A percentile compares a stretch with the other conserved stretches of the same genome.
These are phyloP conservation scores for Sminthurinus aureus DNA, from an alignment of 2,888 invertebrate genomes.

Conservation along the genomic window DNA sequence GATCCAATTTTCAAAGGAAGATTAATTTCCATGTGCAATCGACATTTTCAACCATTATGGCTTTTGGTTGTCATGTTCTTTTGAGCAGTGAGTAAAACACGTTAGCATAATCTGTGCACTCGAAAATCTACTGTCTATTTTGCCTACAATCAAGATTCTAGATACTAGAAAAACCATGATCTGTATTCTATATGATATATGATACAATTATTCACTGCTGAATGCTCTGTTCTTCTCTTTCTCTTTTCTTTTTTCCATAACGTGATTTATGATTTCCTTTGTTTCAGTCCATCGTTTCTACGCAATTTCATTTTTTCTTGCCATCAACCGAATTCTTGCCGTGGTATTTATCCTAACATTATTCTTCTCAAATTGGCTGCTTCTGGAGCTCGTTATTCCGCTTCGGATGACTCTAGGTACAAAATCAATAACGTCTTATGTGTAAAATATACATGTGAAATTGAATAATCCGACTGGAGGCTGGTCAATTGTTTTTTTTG, in stretches of 20 bases:
- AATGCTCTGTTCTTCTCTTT: neutral
- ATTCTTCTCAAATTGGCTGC: constrained; percentile 39
- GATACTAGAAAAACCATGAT: too few species aligned
- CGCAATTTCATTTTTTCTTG: constrained; percentile 38
- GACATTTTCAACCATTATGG: constrained; percentile 24
- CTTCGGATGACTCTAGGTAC: constrained; percentile 34
- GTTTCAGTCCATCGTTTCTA: constrained; percentile 38
- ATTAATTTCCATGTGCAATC: constrained; percentile 35
- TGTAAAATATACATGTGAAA: neutral
- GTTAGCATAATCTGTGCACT: neutral
- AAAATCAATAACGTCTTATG: neutral
- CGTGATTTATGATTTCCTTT: too few species aligned
- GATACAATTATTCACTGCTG: neutral
- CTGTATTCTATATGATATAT: neutral
- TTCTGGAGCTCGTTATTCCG: constrained; percentile 27
- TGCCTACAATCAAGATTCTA: neutral
- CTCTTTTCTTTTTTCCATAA: too few species aligned
- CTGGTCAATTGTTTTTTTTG: neutral
- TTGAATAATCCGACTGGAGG: neutral
- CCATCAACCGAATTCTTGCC: constrained; percentile 39
- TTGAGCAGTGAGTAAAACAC: constrained; percentile 32
- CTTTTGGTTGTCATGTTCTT: constrained; percentile 32
- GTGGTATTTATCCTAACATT: constrained; percentile 32
- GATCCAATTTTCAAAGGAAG: constrained; percentile 30
- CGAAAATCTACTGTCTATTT: neutral